Evolutionary conservation across 35 echinoderm and acorn worm genomes (phyloP), one percentile per base, ranked within the genome.

Genomic region (Anneissia japonica): DNA sequence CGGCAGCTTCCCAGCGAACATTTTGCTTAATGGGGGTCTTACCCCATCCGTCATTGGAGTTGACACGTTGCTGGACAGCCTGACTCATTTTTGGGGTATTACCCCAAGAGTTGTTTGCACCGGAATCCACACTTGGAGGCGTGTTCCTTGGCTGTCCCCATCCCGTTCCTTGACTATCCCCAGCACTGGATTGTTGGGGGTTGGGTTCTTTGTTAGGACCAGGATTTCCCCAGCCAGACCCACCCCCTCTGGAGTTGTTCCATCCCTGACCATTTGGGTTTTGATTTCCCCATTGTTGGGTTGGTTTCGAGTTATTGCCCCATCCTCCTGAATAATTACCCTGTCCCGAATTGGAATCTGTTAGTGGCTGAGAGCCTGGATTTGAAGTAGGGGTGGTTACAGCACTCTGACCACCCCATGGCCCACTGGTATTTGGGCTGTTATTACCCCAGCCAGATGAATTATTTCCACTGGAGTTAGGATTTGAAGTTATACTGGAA

Each of bases 1-100:
- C 26, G 10, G 35, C 36, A 29, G 38, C 12, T 11, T 81, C 38
- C 79, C 79, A 81, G 10, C 35, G 26, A 30, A 39, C 79, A 81
- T 81, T 81, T 37, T 81, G 79, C 30, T 81, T 81, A n/a, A 81
- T 39, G 3, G 79, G 79, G 0, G 38, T 39, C n/a, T 40, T 37
- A 10, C 79, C 79, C 79, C 79, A 81, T 36, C 79, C 79, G 0
- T 81, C 79, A 39, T 81, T 36, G 38, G 79, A 81, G 36, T 81
- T 40, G 4, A 81, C 38, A 81, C 35, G 35, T 81, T 81, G 35
- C 11, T 81, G 34, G 23, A 81, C 36, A 79, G 35, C 30, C 30
- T 64, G 51, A 64, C 10, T 19, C 2, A 23, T 2, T 64, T 9
- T 9, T 64, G 10, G 10, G 1, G 11, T 64, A 23, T 1, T 23